A percentile compares a stretch with the other conserved stretches of the same genome.
These are phyloP conservation scores for Drosophila mercatorum DNA, from an alignment of 2,888 invertebrate species.

Conservation along the genomic window DNA sequence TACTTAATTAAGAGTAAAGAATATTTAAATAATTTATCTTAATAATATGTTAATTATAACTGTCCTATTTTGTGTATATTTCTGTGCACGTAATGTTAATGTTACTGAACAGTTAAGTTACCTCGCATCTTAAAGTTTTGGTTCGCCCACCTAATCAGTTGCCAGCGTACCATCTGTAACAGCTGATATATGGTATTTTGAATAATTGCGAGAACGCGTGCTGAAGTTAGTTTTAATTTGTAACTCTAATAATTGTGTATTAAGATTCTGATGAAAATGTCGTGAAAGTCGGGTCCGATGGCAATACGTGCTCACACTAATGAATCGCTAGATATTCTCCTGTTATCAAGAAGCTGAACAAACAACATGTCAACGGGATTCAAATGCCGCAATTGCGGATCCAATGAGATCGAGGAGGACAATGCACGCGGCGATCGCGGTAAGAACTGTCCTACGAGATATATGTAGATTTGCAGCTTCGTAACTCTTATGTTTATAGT, in stretches of 20 bases:
- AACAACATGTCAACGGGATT: slow-evolving; percentile 86
- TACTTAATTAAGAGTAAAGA: not conserved
- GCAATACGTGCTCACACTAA: not conserved
- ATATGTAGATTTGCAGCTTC: not conserved
- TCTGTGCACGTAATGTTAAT: not conserved
- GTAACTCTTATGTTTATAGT: slow-evolving; percentile 86
- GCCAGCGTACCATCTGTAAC: slow-evolving; percentile 28
- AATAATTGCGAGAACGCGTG: slow-evolving; percentile 18
- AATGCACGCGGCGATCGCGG: slow-evolving; percentile 93
- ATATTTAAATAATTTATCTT: not conserved
- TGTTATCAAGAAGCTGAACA: not conserved
- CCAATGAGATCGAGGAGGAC: slow-evolving; percentile 97
- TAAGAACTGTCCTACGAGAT: slow-evolving; percentile 4
- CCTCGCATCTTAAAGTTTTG: not conserved
- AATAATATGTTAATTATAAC: not conserved
- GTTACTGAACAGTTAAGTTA: not conserved
- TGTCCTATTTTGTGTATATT: not conserved
- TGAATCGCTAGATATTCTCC: not conserved
- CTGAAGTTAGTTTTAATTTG: slow-evolving; percentile 7
- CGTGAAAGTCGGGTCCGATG: slow-evolving; percentile 13
- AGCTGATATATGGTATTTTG: slow-evolving; percentile 29
- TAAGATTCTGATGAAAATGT: slow-evolving; percentile 19
- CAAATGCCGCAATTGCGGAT: slow-evolving; percentile 94
- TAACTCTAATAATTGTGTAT: slow-evolving; percentile 1
- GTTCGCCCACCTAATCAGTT: not conserved